Conservation (phyloP, 1,140 invertebrate species). For the Cherax quadricarinatus region DNA sequence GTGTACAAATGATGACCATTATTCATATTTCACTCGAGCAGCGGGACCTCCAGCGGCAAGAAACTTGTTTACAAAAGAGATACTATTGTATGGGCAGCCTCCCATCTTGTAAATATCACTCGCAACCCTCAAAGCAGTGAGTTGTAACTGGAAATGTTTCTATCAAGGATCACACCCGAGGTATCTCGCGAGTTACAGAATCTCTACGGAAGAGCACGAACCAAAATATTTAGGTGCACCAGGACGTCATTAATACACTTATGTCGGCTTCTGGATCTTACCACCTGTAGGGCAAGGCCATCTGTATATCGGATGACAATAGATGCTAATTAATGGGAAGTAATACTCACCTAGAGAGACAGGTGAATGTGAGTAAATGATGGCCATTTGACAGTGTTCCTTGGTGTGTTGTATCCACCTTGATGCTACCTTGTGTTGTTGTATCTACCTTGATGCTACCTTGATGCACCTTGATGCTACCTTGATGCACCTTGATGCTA, state of each 20-base stretch:
- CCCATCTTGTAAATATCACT: background rate
- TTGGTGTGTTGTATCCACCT: too few species aligned
- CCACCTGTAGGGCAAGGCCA: background rate
- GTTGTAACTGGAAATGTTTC: background rate
- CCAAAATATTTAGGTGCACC: background rate
- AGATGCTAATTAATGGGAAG: conserved; percentile 61
- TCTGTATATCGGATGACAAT: conserved; percentile 33
- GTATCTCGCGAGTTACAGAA: too few species aligned
- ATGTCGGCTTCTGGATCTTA: background rate
- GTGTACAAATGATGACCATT: conserved; percentile 63
- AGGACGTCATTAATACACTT: background rate
- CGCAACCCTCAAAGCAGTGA: background rate
- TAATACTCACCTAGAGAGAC: conserved; percentile 57
- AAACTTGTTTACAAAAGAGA: background rate
- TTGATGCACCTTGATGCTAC: too few species aligned
- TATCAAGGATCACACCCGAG: background rate
- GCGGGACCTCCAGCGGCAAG: background rate
- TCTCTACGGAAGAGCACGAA: too few species aligned
- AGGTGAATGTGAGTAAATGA: conserved; percentile 24
- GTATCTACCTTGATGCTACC: too few species aligned
- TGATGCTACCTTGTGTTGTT: too few species aligned
- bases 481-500: too few species aligned
- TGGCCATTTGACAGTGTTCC: background rate
- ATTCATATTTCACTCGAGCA: conserved; percentile 54
- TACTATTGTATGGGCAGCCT: background rate